Evolutionary conservation across 2,888 invertebrate genomes (phyloP), one percentile per base, ranked within the genome.

Genomic region (Shargacucullia verbasci): DNA sequence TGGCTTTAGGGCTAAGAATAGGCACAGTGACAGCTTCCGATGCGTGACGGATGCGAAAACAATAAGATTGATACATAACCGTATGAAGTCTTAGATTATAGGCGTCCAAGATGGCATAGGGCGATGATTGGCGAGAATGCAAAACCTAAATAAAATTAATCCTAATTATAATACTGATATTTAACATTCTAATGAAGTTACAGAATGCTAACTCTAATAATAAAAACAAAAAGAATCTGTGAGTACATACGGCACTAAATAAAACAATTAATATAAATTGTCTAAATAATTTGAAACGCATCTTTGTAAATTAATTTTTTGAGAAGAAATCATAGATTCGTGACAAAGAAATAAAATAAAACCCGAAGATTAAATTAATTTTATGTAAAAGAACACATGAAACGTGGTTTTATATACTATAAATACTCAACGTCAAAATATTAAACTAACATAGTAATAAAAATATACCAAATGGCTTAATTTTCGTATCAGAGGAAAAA

Each of bases 1-100:
- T 60, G 33, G 43, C n/a, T 59, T 46, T 40, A 35, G 20, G 1
- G 15, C 34, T 45, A 40, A 49, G 52, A 47, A 52, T 35, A 53
- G 43, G 31, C 13, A 40, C n/a, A 27, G n/a, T 20, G 34, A 39
- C 34, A 29, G 31, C 9, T 38, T 52, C 25, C 35, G 29, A 25
- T 29, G 29, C 7, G 39, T 7, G 7, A 52, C 12, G 13, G 40
- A 29, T 2, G 27, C 14, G 39, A 31, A 29, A 37, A 53, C 43
- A 53, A 59, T 55, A 14, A 44, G 12, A 29, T 44, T n/a, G 7
- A 37, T 31, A 20, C 29, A 34, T 34, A 25, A 41, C 35, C 13
- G n/a, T 6, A 40, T 11, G 12, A 39, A 11, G 27, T 7, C 7
- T 20, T 20, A 15, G n/a, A 33, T 15, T 15, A 9, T 7, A 34